Conservation (phyloP, 2,797 vertebrate genomes). For the Xenops minutus region DNA sequence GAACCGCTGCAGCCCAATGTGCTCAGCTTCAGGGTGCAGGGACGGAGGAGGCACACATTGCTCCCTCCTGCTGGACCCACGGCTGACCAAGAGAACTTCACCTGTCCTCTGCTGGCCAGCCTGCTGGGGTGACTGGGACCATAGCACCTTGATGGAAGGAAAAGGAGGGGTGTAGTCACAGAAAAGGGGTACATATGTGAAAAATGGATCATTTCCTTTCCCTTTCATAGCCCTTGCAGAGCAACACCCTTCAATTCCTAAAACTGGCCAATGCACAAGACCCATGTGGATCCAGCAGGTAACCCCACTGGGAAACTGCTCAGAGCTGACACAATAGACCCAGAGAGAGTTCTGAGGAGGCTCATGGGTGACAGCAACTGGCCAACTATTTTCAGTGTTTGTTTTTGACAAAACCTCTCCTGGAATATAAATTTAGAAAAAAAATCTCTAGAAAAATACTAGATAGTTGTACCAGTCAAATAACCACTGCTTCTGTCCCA, state of each 20-base stretch:
- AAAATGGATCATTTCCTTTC: background rate
- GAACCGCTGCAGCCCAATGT: background rate
- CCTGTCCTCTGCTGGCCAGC: background rate
- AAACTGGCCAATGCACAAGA: accelerated
- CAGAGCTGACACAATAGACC: background rate
- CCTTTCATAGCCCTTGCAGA: background rate
- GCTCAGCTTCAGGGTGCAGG: conserved; percentile 44
- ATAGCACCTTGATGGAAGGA: background rate
- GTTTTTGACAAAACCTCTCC: background rate
- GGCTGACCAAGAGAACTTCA: background rate
- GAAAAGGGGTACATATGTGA: background rate
- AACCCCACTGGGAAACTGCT: background rate
- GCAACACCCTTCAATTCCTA: background rate
- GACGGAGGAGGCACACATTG: background rate
- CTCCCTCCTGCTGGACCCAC: background rate
- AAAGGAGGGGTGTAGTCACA: background rate
- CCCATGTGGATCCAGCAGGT: accelerated
- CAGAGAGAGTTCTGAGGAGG: background rate
- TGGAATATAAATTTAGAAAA: background rate
- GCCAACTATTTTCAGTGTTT: background rate
- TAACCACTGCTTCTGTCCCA: background rate
- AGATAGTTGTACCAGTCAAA: background rate
- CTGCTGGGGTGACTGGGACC: background rate
- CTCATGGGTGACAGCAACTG: background rate
- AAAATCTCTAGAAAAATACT: background rate